phyloP scores from a whole-genome alignment of 1,140 invertebrate species.

The Asobara japonica region DNA sequence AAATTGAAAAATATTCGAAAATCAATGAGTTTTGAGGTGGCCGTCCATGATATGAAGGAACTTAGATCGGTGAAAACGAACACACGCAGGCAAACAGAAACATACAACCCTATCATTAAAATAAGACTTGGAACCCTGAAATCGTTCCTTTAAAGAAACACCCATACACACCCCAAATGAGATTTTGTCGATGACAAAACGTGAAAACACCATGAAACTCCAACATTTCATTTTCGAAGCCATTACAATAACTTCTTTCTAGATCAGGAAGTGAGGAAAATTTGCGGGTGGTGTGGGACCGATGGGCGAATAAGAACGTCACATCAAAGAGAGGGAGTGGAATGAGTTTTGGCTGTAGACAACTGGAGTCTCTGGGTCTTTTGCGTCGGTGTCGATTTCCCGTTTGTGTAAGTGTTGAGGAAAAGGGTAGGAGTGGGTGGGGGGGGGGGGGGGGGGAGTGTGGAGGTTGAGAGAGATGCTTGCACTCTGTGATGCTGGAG shows the following conservation, averaged over 20 bases:
- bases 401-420: constrained; percentile 15
- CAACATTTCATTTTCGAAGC: no score
- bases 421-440: not conserved
- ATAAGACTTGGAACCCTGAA: no score
- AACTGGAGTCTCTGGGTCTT: constrained; percentile 28
- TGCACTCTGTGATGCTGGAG: constrained; percentile 41
- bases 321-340: constrained; percentile 27
- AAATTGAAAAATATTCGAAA: not conserved
- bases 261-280: no score
- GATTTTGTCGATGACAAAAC: no score
- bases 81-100: no score
- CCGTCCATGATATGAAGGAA: not conserved
- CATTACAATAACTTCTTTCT: no score
- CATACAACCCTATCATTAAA: no score
- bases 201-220: no score
- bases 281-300: constrained; percentile 39
- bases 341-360: constrained; percentile 31
- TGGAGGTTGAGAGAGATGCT: constrained; percentile 20
- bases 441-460: constrained; percentile 25
- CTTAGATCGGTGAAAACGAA: no score
- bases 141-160: no score
- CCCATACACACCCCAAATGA: no score
- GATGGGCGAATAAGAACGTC: constrained; percentile 44
- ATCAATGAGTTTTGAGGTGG: not conserved
- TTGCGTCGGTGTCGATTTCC: constrained; percentile 29